Base-by-base conservation (phyloP, 92 coral and sea anemone species). In the Porites cylindrica region DNA sequence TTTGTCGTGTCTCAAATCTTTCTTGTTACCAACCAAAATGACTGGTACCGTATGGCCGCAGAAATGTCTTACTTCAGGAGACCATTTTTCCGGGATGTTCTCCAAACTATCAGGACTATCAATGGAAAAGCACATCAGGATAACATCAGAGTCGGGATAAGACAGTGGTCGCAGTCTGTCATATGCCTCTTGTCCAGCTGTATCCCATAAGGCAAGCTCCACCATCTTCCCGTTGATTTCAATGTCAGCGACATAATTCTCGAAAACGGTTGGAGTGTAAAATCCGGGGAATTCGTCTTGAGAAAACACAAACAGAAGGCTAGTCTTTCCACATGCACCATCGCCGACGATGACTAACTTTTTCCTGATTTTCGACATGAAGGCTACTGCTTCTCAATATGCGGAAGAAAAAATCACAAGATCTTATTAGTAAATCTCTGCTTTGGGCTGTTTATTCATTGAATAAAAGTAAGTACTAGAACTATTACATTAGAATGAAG, bases 1-100 rank as follows among this genome's bases (percentile, higher is more conserved):
- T 19, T 94, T 96, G 59, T 96, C 98, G 75, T 94, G 89, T 72
- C 98, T 87, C 66, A 96, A 88, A 96, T 38, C 47, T 38, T 38
- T 38, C 47, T 38, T 38, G 47, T 38, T 38, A 38, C 47, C 47
- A 4, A 38, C 94, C 98, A 78, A 94, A 94, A 91, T 96, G 94
- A 89, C 92, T 94, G 98, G 98, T 18, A 96, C 95, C 47, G 47
- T 38, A 78, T 89, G 88, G 9, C 97, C 97, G 86, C 98, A 94
- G 96, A 94, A 96, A 82, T 96, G 98, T 85, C 91, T 94, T 18
- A 96, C 96, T 81, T 96, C 98, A 23, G 98, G 98, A 11, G 95
- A 80, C 98, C 98, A 96, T 88, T 89, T 96, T 91, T 96, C 98
- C 10, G 96, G 94, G 91, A 96, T 32, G 47, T 38, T 38, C 47